Evolutionary conservation across 23 tunicate genomes (phyloP), one percentile per base, ranked within the genome.

Genomic region (Ascidia mentula): DNA sequence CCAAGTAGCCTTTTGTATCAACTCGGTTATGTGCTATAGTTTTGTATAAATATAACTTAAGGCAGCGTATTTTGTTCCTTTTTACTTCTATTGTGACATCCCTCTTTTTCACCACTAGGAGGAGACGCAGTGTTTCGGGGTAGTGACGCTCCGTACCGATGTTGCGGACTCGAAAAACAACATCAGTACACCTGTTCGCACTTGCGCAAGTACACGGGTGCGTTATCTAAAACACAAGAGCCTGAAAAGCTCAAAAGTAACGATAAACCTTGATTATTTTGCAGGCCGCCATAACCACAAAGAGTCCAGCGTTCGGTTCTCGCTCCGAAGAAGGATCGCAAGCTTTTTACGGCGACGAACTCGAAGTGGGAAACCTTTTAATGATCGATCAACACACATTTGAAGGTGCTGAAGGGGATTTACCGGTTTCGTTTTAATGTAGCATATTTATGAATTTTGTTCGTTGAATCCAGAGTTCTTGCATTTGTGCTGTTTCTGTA

Each of bases 351-450:
- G 90, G 89, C 5, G 97, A 91, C 34, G 95, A 89, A 34, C 31
- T 74, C 24, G 88, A 84, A 13, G 79, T 92, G 18, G 91, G 95
- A 31, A 90, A 80, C 36, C 46, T 90, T 7, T 61, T 95, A 18
- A 86, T 95, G 24, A 79, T 90, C 26, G 99, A 95, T 83, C 95
- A 95, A 65, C 98, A 89, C 69, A 95, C 98, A 20, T 95, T 95
- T 82, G 98, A 85, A 82, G 90, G 90, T 86, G n/a, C n/a, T n/a
- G n/a, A n/a, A n/a, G n/a, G n/a, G n/a, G n/a, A n/a, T n/a, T n/a
- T n/a, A n/a, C n/a, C n/a, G n/a, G n/a, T n/a, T n/a, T n/a, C n/a
- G n/a, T n/a, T n/a, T n/a, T n/a, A n/a, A n/a, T n/a, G n/a, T n/a
- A n/a, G n/a, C n/a, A n/a, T n/a, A n/a, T n/a, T n/a, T n/a, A n/a